Evolutionary conservation across 2,113 vertebrate genomes (phyloP).

Genomic region (Varanus komodoensis): DNA sequence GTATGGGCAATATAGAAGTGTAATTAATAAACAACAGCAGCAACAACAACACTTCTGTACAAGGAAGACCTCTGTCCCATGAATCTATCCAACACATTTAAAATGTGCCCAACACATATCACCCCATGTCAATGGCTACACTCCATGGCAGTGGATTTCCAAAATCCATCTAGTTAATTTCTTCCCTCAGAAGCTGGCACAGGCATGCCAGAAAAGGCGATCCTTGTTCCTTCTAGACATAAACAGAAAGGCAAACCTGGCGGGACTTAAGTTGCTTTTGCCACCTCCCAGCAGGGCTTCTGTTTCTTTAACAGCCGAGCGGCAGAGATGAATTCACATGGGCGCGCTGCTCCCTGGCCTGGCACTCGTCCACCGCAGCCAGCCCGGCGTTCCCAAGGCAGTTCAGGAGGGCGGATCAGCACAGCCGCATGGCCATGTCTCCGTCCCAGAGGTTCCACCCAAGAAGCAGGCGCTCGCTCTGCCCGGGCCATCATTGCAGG

Average conservation of each 20-base stretch:
- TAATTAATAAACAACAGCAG: no score
- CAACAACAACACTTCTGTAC: no score
- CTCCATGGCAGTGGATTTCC: not conserved
- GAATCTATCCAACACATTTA: no score
- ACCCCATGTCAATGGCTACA: no score
- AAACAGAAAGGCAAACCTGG: not conserved
- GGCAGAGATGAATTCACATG: not conserved
- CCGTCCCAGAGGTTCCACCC: slow-evolving; percentile 13
- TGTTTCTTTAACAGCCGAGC: not conserved
- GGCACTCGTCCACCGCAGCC: not conserved
- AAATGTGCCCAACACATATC: no score
- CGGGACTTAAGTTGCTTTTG: no score
- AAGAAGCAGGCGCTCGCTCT: not conserved
- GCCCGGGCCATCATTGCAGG: not conserved
- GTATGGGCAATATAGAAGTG: no score
- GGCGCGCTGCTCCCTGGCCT: not conserved
- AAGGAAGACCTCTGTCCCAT: no score
- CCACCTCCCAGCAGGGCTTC: not conserved
- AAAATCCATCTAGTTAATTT: not conserved
- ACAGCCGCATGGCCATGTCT: not conserved
- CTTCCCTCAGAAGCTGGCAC: not conserved
- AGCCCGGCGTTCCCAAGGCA: not conserved
- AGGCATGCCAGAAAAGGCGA: not conserved
- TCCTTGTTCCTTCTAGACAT: not conserved
- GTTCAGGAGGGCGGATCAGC: slow-evolving; percentile 26